Percentiles rank a stretch among this genome's conserved stretches.
These are phyloP conservation scores for Sphyrna mokarran DNA, from an alignment of 2,113 vertebrate genomes.

Conservation along the genomic window DNA sequence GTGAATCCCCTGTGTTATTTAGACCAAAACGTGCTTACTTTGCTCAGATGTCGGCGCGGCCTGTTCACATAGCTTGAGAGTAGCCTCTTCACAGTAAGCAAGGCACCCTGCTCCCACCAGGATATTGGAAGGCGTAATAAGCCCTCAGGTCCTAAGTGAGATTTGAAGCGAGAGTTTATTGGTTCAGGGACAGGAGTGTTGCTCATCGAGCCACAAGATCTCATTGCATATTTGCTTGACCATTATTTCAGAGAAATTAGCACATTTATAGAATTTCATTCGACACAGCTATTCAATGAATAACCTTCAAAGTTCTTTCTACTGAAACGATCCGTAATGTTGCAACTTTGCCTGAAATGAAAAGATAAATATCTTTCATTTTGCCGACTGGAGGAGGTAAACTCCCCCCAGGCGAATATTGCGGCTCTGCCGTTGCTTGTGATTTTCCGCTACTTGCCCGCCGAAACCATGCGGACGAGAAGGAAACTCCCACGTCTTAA, in stretches of 20 bases:
- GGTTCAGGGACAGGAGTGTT: too few relatives aligned
- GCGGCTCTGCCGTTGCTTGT: background rate
- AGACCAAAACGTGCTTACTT: too few relatives aligned
- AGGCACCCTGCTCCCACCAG: too few relatives aligned
- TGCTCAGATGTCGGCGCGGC: too few relatives aligned
- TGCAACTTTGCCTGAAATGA: background rate
- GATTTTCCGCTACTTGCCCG: background rate
- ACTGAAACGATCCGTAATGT: background rate
- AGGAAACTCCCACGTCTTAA: background rate
- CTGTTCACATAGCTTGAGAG: too few relatives aligned
- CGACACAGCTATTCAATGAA: background rate
- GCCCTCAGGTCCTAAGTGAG: too few relatives aligned
- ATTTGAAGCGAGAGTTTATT: too few relatives aligned
- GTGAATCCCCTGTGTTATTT: too few relatives aligned
- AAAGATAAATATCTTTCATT: background rate
- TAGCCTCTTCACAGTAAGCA: too few relatives aligned
- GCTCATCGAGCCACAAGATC: too few relatives aligned
- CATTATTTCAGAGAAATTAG: background rate
- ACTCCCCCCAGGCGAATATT: background rate
- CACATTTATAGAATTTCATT: background rate
- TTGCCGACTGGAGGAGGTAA: background rate
- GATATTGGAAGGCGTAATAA: too few relatives aligned
- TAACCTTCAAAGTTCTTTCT: background rate
- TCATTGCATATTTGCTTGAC: too few relatives aligned
- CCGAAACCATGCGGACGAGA: background rate